These are phyloP conservation scores for Lucinisca nassula DNA, from an alignment of 2,888 invertebrate genomes.

Conservation along the genomic window DNA sequence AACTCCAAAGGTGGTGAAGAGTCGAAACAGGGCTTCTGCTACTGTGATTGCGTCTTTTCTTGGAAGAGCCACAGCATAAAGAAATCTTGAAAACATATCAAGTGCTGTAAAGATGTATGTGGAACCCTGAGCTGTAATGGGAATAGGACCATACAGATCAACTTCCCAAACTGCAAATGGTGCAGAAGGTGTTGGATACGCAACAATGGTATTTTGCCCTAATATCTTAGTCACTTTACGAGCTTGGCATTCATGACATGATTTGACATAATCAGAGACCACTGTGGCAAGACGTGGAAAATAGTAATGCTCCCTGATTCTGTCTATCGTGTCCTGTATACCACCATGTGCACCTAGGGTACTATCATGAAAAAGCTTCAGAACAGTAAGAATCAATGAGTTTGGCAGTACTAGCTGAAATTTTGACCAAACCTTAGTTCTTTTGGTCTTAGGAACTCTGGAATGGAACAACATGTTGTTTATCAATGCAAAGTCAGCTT, in stretches of 20 bases:
- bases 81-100: slow-evolving; percentile 56
- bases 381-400: slow-evolving; percentile 13
- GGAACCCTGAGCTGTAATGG: slow-evolving; percentile 27
- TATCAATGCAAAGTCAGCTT: slow-evolving; percentile 42
- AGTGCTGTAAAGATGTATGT: slow-evolving; percentile 56
- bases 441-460: background rate
- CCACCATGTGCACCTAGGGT: slow-evolving; percentile 53
- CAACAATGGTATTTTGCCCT: background rate
- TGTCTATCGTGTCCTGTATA: slow-evolving; percentile 56
- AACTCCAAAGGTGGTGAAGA: slow-evolving; percentile 55
- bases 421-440: slow-evolving; percentile 10
- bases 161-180: slow-evolving; percentile 47
- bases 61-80: slow-evolving; percentile 43
- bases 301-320: slow-evolving; percentile 44
- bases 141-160: slow-evolving; percentile 5
- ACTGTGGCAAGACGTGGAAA: slow-evolving; percentile 25
- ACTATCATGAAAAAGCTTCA: slow-evolving; percentile 42
- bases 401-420: slow-evolving; percentile 49
- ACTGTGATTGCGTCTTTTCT: slow-evolving; percentile 54
- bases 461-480: slow-evolving; percentile 41
- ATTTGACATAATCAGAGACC: slow-evolving; percentile 47
- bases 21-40: slow-evolving; percentile 26
- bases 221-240: slow-evolving; percentile 26
- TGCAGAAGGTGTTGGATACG: slow-evolving; percentile 17
- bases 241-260: slow-evolving; percentile 52